These are phyloP conservation scores for Pimephales promelas DNA, from an alignment of 2,113 vertebrate species.

Conservation along the genomic window DNA sequence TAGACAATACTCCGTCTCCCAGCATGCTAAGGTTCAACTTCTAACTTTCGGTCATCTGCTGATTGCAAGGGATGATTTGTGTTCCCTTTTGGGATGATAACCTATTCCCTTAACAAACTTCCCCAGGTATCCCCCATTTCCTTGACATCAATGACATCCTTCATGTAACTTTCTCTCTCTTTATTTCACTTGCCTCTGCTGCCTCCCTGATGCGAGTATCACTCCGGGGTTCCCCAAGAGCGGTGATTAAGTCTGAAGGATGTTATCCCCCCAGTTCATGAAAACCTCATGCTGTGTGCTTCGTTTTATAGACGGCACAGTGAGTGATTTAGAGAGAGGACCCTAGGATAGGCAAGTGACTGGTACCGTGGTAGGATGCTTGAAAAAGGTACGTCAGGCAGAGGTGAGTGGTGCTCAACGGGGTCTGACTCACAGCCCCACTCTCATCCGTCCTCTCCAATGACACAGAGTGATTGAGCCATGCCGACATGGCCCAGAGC, in stretches of 20 bases:
- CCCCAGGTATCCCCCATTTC: neutral
- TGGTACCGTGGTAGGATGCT: neutral
- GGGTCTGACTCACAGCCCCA: constrained; percentile 20
- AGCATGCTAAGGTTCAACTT: neutral
- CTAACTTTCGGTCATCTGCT: neutral
- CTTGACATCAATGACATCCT: neutral
- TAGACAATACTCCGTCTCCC: neutral
- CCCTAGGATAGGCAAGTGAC: neutral
- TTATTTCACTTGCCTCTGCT: neutral
- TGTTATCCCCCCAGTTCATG: constrained; percentile 22
- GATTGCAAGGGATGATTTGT: constrained; percentile 31
- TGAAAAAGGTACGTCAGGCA: neutral
- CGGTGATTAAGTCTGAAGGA: constrained; percentile 34
- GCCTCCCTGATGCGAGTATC: constrained; percentile 3
- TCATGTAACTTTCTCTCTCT: neutral
- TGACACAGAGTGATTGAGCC: constrained; percentile 1
- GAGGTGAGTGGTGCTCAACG: constrained; percentile 9
- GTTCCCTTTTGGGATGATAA: neutral
- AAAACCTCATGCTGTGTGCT: constrained; percentile 12
- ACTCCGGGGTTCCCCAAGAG: constrained; percentile 33
- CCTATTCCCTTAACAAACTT: neutral
- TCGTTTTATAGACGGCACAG: neutral
- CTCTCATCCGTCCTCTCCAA: neutral
- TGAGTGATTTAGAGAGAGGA: constrained; percentile 22
- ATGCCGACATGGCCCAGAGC: neutral